Conservation (phyloP, 2,113 vertebrate genomes). For the Synchiropus splendidus region DNA sequence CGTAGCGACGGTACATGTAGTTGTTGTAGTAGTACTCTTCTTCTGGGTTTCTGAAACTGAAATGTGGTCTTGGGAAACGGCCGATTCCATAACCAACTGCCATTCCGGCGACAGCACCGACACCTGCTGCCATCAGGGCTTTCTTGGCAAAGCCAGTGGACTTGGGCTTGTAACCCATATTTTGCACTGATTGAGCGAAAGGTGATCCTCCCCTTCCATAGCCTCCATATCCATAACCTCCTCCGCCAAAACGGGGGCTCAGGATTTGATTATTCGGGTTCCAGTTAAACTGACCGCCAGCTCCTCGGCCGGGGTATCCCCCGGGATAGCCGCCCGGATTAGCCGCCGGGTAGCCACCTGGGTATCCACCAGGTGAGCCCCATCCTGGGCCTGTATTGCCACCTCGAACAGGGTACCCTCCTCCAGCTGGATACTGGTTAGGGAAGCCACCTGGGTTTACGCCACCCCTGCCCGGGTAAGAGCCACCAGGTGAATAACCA, state of each 20-base stretch:
- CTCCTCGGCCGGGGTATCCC: constrained; percentile 42
- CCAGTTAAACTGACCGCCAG: constrained; percentile 59
- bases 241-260: constrained; percentile 60
- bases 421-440: constrained; percentile 1
- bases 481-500: constrained; percentile 2
- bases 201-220: constrained; percentile 56
- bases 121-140: constrained; percentile 64
- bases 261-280: constrained; percentile 67
- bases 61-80: constrained; percentile 63
- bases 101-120: constrained; percentile 64
- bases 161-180: constrained; percentile 51
- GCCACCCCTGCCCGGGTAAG: constrained; percentile 11
- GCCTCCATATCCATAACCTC: constrained; percentile 48
- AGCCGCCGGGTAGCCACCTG: constrained; percentile 14
- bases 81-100: constrained; percentile 65
- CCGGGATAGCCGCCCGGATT: constrained; percentile 38
- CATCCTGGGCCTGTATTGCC: constrained; percentile 43
- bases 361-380: constrained; percentile 30
- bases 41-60: constrained; percentile 52
- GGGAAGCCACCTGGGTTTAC: constrained; percentile 18
- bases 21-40: constrained; percentile 66
- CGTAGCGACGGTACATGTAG: constrained; percentile 64
- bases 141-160: constrained; percentile 65
- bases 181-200: constrained; percentile 55
- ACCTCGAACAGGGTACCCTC: constrained; percentile 11